A percentile compares a stretch with the other conserved stretches of the same genome.
These are phyloP conservation scores for Orussus abietinus DNA, from an alignment of 1,140 invertebrate genomes.

Conservation along the genomic window DNA sequence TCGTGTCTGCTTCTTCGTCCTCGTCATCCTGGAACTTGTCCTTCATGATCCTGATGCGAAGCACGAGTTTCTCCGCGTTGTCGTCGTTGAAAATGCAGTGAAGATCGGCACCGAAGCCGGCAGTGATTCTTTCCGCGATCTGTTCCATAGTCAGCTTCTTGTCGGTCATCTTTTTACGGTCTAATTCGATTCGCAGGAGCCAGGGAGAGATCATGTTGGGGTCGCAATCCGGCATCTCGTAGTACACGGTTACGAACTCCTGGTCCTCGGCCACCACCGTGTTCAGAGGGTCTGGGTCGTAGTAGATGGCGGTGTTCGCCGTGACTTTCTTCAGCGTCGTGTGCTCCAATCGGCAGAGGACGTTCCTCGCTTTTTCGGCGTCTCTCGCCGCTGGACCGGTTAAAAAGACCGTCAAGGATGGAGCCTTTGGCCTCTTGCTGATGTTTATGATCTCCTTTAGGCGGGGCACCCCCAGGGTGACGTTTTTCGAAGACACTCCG, in stretches of 20 bases:
- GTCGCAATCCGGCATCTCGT: conserved; percentile 99
- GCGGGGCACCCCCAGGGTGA: conserved; percentile 97
- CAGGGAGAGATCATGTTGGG: conserved; percentile 96
- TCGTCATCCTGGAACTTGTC: conserved; percentile 81
- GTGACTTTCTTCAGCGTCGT: conserved; percentile 97
- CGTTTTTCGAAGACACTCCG: conserved; percentile 99
- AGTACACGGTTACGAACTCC: conserved; percentile 99
- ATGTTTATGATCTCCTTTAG: conserved; percentile 99
- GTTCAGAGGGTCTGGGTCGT: conserved; percentile 98
- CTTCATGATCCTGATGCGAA: conserved; percentile 99
- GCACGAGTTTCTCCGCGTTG: conserved; percentile 96
- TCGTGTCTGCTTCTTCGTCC: conserved; percentile 96
- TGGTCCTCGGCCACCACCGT: conserved; percentile 99
- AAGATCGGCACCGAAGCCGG: conserved; percentile 97
- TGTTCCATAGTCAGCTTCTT: conserved; percentile 99
- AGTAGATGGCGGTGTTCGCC: conserved; percentile 98
- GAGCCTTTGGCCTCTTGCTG: conserved; percentile 98
- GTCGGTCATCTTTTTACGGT: conserved; percentile 98
- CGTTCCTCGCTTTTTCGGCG: conserved; percentile 99
- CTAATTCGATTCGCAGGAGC: conserved; percentile 96
- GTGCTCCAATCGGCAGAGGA: conserved; percentile 95
- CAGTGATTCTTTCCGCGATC: conserved; percentile 98
- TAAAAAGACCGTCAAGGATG: conserved; percentile 96
- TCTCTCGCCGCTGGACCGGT: conserved; percentile 92
- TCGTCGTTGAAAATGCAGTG: conserved; percentile 99